phyloP scores from a whole-genome alignment of 2,888 invertebrate species.

The Noctua fimbriata region DNA sequence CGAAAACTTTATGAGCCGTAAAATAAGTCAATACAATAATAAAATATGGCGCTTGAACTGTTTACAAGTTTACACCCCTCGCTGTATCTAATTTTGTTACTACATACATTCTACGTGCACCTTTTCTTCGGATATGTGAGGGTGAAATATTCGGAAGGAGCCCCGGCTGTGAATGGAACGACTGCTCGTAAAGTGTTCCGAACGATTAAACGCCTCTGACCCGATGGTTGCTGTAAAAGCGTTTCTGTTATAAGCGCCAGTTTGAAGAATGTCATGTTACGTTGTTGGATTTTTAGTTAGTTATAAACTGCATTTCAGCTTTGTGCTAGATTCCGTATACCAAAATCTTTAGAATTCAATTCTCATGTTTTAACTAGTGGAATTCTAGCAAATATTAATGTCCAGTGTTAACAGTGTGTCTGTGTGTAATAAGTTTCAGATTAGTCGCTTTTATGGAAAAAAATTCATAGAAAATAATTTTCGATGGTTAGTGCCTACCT shows the following conservation, averaged over 20 bases:
- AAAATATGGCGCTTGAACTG: conserved; percentile 53
- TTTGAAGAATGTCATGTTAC: conserved; percentile 64
- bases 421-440: not conserved
- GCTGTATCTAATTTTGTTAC: conserved; percentile 73
- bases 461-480: not conserved
- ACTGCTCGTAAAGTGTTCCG: conserved; percentile 81
- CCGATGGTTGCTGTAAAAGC: conserved; percentile 70
- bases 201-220: conserved; percentile 82
- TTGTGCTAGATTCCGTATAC: not conserved
- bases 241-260: conserved; percentile 70
- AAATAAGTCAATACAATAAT: conserved; percentile 71
- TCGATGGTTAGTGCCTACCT: not conserved
- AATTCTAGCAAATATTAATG: not conserved
- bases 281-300: conserved; percentile 37
- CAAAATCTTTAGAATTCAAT: not conserved
- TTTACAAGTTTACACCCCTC: conserved; percentile 60
- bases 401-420: not conserved
- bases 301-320: conserved; percentile 11
- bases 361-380: not conserved
- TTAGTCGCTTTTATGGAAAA: not conserved
- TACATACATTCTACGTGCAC: conserved; percentile 62
- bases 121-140: conserved; percentile 62
- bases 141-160: conserved; percentile 67
- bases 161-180: conserved; percentile 70
- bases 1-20: conserved; percentile 76